These are phyloP conservation scores for Conchocele bisecta DNA, from an alignment of 2,888 invertebrate species.

Conservation along the genomic window DNA sequence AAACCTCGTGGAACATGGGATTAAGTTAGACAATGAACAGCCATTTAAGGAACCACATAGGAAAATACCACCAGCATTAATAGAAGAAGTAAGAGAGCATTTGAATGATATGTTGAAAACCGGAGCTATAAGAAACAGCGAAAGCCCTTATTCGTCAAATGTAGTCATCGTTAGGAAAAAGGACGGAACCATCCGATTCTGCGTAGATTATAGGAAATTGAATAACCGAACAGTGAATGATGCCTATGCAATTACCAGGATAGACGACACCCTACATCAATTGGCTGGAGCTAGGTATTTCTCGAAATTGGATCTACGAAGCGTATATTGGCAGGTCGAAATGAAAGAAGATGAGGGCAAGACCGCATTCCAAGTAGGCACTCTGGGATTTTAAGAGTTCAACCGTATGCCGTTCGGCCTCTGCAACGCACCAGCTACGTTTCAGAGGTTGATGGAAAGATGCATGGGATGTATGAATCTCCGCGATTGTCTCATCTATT, in stretches of 20 bases:
- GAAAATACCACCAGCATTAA: slow-evolving; percentile 19
- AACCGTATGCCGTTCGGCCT: too few relatives aligned
- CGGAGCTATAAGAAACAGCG: background rate
- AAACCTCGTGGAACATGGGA: slow-evolving; percentile 8
- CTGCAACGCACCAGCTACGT: too few relatives aligned
- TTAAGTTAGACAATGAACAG: slow-evolving; percentile 1
- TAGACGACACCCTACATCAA: background rate
- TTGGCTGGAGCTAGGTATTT: background rate
- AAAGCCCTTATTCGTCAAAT: background rate
- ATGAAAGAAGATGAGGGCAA: background rate
- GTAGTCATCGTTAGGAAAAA: too few relatives aligned
- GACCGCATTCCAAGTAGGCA: slow-evolving; percentile 2
- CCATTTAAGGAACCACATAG: slow-evolving; percentile 6
- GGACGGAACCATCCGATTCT: slow-evolving; percentile 4
- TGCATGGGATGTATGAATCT: too few relatives aligned
- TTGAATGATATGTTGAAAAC: slow-evolving; percentile 1
- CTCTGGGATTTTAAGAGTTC: too few relatives aligned
- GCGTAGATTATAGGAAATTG: too few relatives aligned
- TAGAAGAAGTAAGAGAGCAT: slow-evolving; percentile 9
- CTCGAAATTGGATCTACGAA: background rate
- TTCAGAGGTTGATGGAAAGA: too few relatives aligned
- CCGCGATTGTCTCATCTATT: too few relatives aligned
- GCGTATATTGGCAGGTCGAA: slow-evolving; percentile 1
- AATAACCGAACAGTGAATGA: background rate
- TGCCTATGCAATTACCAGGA: background rate